Evolutionary conservation across 2,113 vertebrate species (phyloP), one percentile per base, ranked within the genome.

Genomic region (Mugil cephalus): DNA sequence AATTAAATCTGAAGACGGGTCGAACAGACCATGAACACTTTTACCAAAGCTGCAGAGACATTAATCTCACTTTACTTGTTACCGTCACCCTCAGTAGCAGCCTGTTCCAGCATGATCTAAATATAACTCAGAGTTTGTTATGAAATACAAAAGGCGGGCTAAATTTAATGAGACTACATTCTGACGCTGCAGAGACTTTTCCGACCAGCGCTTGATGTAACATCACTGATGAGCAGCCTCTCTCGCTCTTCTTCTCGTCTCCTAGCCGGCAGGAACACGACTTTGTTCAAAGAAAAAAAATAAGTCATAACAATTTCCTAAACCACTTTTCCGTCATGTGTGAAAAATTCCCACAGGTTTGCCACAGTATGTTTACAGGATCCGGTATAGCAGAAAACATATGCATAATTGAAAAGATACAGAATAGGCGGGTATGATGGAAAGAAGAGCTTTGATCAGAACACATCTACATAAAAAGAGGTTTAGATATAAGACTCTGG

Each of bases 61-160:
- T 90, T 83, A 77, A 85, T 89, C 85, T 89, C 80, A 83, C 88
- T 88, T 84, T 83, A 69, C 69, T 76, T 70, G 74, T 84, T 89
- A 77, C 46, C 69, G 66, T 84, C 87, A 77, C 80, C 74, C 74
- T 84, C 74, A 72, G 75, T 36, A 78, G 79, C 87, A 73, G 77
- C 78, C 13, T 68, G 82, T 59, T 80, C 81, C 77, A 78, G 79
- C 69, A 14, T 60, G 76, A 74, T 84, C 88, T 92, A 93, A 91
- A 92, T 83, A 92, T 91, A 92, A 68, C 84, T 54, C 60, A 0
- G 48, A 84, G 75, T 90, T 87, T 88, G 87, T 87, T 91, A 87
- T 87, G 80, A 91, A 90, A 89, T 87, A 80, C 82, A 84, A 88
- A 88, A 83, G 78, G 75, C 82, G 54, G 82, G 87, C 78, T 85